Percentiles rank a stretch among this genome's conserved stretches.
These are phyloP conservation scores for Drosophila nigrodunni DNA, from an alignment of 1,140 invertebrate genomes.

Conservation along the genomic window DNA sequence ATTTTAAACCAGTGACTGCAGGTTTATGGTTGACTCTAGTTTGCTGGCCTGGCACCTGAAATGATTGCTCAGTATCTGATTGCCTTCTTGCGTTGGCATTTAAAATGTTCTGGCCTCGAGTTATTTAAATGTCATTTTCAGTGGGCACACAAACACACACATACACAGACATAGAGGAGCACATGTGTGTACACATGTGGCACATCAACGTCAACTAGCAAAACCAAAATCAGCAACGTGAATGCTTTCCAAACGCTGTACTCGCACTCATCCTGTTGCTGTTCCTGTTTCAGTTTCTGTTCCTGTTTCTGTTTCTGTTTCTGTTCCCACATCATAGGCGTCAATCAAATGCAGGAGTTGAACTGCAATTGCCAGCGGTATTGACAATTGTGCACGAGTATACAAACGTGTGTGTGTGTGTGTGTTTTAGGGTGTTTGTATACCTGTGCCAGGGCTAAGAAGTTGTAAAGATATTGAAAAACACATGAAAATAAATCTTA, in stretches of 20 bases:
- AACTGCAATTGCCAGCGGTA: conserved; percentile 47
- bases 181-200: conserved; percentile 6
- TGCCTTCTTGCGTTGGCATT: conserved; percentile 30
- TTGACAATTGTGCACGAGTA: conserved; percentile 25
- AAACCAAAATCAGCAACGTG: conserved; percentile 50
- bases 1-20: background rate
- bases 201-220: conserved; percentile 43
- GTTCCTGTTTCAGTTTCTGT: conserved; percentile 9
- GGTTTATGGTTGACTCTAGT: background rate
- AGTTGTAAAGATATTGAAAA: conserved; percentile 36
- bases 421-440: background rate
- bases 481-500: conserved; percentile 29
- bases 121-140: conserved; percentile 44
- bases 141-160: conserved; percentile 8
- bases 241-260: conserved; percentile 21
- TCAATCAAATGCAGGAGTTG: conserved; percentile 58
- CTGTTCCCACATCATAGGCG: conserved; percentile 34
- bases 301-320: background rate
- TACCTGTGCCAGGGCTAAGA: conserved; percentile 16
- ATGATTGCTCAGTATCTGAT: conserved; percentile 19
- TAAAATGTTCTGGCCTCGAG: conserved; percentile 33
- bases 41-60: background rate
- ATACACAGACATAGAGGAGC: conserved; percentile 1
- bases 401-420: conserved; percentile 1
- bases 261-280: conserved; percentile 13